phyloP scores from a whole-genome alignment of 2,888 invertebrate species.

The Norana najaformis region DNA sequence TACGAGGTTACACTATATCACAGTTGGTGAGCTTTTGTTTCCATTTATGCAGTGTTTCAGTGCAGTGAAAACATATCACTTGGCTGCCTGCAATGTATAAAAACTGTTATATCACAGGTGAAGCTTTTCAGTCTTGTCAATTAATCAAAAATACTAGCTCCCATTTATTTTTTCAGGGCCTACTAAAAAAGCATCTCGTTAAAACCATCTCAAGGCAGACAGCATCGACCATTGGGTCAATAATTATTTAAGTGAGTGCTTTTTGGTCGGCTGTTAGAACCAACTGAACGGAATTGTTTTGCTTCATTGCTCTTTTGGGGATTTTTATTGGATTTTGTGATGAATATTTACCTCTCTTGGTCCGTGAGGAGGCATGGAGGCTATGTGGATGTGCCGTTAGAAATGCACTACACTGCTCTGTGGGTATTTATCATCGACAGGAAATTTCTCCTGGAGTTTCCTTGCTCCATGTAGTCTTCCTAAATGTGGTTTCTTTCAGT shows the following conservation, averaged over 20 bases:
- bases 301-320: background rate
- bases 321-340: background rate
- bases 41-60: no score
- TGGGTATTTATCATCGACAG: background rate
- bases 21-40: no score
- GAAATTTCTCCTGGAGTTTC: background rate
- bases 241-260: background rate
- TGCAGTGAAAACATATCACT: no score
- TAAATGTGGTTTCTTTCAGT: background rate
- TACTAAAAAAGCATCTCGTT: no score
- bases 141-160: background rate
- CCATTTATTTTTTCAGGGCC: background rate
- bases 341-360: background rate
- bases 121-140: no score
- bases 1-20: no score
- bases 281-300: background rate
- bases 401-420: background rate
- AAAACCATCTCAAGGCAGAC: background rate
- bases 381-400: background rate
- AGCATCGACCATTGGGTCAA: background rate
- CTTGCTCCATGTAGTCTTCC: background rate
- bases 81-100: no score
- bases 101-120: no score
- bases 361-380: background rate
- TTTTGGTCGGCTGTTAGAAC: background rate